Base-by-base conservation (phyloP, 2,888 invertebrate genomes). In the Drosophila rellima region DNA sequence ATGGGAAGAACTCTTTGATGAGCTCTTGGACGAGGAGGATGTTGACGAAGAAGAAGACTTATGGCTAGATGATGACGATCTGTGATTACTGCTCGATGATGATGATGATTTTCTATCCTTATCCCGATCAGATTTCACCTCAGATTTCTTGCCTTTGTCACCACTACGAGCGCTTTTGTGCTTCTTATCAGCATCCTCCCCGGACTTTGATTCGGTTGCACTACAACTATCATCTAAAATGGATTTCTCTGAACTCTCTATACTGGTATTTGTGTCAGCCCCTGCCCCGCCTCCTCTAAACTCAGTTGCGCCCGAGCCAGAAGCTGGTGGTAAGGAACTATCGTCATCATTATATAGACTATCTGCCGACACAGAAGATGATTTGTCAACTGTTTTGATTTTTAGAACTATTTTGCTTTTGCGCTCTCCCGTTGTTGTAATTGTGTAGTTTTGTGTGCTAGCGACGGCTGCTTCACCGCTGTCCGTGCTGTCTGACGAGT, bases 341-440 rank as follows among this genome's bases (percentile, higher is more conserved):
- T 76, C 82, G 68, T 90, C 67, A 93, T 93, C 74, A 39, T 69
- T 72, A 54, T 60, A 63, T 48, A 59, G 56, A 61, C 65, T 68
- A 48, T 68, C 70, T 40, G 71, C 52, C 23, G 72, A 40, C 39
- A 70, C 55, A 35, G 74, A 42, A 8, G 61, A 51, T 48, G 74
- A 10, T 62, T 89, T 91, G 44, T 90, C 90, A 70, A 93, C 89
- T 64, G 92, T 91, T 51, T 92, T 91, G 85, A 96, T 93, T 95
- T 95, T 83, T 62, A 83, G 73, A 80, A 90, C 90, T 70, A 83
- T 61, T 64, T 80, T 79, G 50, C 90, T 85, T 67, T 91, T 91
- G 70, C 88, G 89, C 64, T 90, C 90, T 13, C 89, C 91, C 13
- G 90, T 78, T 17, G 91, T 79, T n/a, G 91, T 80, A 29, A 91